Percentiles rank a stretch among this genome's conserved stretches.
phyloP scores from a whole-genome alignment of 2,797 vertebrate species.

The Artibeus jamaicensis region DNA sequence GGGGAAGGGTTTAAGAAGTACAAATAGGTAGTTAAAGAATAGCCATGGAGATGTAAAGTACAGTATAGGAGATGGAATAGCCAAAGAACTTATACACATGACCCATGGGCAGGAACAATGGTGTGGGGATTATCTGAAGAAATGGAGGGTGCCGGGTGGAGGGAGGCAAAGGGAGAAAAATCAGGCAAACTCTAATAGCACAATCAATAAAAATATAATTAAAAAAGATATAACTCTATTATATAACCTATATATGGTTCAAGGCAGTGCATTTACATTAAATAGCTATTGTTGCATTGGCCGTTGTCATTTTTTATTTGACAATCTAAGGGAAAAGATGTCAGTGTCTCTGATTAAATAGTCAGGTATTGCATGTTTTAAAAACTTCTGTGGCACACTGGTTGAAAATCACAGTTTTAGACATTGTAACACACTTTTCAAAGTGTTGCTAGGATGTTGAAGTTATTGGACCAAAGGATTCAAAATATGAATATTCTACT shows the following conservation, averaged over 20 bases:
- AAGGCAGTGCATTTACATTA: not conserved
- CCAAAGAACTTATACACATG: too few relatives aligned
- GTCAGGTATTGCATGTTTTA: not conserved
- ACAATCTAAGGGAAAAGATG: not conserved
- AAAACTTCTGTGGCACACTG: not conserved
- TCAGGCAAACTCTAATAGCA: too few relatives aligned
- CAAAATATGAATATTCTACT: not conserved
- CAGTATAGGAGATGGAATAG: too few relatives aligned
- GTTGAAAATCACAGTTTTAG: not conserved
- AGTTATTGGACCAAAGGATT: not conserved
- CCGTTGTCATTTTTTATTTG: not conserved
- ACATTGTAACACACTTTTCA: not conserved
- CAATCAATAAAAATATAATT: too few relatives aligned
- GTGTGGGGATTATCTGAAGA: too few relatives aligned
- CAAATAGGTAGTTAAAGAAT: too few relatives aligned
- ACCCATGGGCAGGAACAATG: too few relatives aligned
- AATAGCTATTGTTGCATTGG: not conserved
- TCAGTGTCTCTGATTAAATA: not conserved
- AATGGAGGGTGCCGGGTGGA: too few relatives aligned
- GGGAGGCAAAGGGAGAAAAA: too few relatives aligned
- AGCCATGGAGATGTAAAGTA: too few relatives aligned
- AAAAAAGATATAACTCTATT: not conserved
- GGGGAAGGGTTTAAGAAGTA: too few relatives aligned
- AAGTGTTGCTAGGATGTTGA: not conserved
- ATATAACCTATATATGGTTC: not conserved